Conservation (phyloP, 2,888 invertebrate genomes). For the Digitonthophagus gazella region DNA sequence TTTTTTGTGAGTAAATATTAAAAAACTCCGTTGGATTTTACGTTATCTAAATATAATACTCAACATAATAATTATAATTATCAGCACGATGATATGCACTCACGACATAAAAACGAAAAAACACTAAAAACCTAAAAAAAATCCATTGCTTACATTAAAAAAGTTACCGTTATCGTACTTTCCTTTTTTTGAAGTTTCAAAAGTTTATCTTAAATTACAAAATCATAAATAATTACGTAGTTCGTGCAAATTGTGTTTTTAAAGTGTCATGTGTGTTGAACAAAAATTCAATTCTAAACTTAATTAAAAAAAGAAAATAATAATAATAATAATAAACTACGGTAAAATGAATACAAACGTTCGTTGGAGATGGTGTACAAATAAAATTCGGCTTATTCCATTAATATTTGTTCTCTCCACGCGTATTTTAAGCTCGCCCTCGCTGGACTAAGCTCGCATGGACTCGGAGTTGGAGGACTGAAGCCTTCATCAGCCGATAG, state of each 20-base stretch:
- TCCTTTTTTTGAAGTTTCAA: too few relatives aligned
- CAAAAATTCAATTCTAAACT: neutral
- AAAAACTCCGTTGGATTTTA: too few relatives aligned
- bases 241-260: too few relatives aligned
- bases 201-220: too few relatives aligned
- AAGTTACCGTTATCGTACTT: neutral
- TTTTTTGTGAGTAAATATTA: neutral
- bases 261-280: neutral
- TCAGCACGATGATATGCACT: conserved; percentile 11
- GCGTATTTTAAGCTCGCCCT: conserved; percentile 43
- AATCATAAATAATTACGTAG: neutral
- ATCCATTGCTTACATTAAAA: neutral
- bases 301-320: conserved; percentile 5
- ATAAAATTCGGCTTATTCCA: conserved; percentile 12
- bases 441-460: conserved; percentile 47
- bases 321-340: conserved; percentile 3
- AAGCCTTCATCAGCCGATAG: conserved; percentile 51
- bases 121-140: conserved; percentile 1
- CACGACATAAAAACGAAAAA: conserved; percentile 7
- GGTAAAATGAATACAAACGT: conserved; percentile 14
- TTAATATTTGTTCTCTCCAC: conserved; percentile 39
- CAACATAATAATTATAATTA: neutral
- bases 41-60: neutral
- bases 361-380: conserved; percentile 5
- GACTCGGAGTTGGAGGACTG: conserved; percentile 52